Conservation (phyloP, 2,888 invertebrate species). For the Limenitis camilla region DNA sequence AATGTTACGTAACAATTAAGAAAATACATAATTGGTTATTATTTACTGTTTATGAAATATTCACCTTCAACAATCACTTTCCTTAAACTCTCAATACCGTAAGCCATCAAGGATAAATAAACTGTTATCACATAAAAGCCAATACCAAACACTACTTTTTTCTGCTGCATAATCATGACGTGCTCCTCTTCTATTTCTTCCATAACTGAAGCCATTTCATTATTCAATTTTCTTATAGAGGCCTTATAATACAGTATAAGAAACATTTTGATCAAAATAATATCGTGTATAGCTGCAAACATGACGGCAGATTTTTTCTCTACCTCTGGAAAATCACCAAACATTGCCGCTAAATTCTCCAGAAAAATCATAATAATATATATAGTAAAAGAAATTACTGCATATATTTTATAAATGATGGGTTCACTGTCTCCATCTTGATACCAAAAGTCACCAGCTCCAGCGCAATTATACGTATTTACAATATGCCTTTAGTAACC, state of each 20-base stretch:
- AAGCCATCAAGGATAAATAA: conserved; percentile 50
- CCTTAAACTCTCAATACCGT: conserved; percentile 54
- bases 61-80: conserved; percentile 48
- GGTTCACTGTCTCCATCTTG: conserved; percentile 46
- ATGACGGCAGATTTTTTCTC: conserved; percentile 62
- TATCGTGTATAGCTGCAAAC: conserved; percentile 60
- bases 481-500: conserved; percentile 44
- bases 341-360: conserved; percentile 55
- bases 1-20: too few species aligned
- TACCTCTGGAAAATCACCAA: conserved; percentile 53
- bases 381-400: conserved; percentile 42
- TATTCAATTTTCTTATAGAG: conserved; percentile 55
- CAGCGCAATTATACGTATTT: conserved; percentile 55
- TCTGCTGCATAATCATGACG: conserved; percentile 50
- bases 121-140: conserved; percentile 49
- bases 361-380: conserved; percentile 57
- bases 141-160: conserved; percentile 50
- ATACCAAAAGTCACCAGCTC: conserved; percentile 56
- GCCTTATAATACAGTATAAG: conserved; percentile 51
- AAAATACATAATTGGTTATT: too few species aligned
- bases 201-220: conserved; percentile 51
- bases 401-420: conserved; percentile 42
- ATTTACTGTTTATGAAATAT: too few species aligned
- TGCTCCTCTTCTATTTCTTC: conserved; percentile 44
- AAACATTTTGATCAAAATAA: conserved; percentile 57